These are phyloP conservation scores for Brachionus calyciflorus DNA, from an alignment of 1,140 invertebrate species.

Conservation along the genomic window DNA sequence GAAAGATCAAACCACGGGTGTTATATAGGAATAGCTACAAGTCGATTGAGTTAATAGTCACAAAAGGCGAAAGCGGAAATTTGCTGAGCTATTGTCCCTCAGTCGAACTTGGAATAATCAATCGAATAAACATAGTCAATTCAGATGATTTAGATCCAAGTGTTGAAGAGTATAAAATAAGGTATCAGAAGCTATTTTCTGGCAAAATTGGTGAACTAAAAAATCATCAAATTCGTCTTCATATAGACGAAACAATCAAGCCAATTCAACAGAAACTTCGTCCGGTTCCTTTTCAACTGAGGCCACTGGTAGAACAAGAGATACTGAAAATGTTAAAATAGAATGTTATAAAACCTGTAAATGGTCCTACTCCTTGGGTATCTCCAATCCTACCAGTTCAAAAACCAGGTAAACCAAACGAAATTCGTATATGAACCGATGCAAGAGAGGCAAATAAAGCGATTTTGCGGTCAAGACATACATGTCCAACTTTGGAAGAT, in stretches of 20 bases:
- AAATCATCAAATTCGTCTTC: not conserved
- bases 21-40: not conserved
- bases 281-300: not conserved
- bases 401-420: slow-evolving; percentile 48
- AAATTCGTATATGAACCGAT: not conserved
- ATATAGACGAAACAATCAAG: not conserved
- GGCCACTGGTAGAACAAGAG: not conserved
- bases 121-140: not conserved
- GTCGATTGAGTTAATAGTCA: not conserved
- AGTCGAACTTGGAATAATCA: not conserved
- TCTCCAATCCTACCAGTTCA: slow-evolving; percentile 51
- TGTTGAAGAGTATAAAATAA: not conserved
- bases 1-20: not conserved
- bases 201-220: slow-evolving; percentile 17
- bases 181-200: not conserved
- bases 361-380: slow-evolving; percentile 52
- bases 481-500: no score
- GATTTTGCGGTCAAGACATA: no score
- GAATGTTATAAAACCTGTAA: slow-evolving; percentile 51
- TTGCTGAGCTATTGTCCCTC: not conserved
- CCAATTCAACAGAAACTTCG: slow-evolving; percentile 4
- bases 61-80: not conserved
- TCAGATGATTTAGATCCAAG: not conserved
- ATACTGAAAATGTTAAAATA: slow-evolving; percentile 20
- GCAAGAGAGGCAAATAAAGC: no score